Base-by-base conservation (phyloP, 2,113 vertebrate species). In the Nothobranchius kuhntae region DNA sequence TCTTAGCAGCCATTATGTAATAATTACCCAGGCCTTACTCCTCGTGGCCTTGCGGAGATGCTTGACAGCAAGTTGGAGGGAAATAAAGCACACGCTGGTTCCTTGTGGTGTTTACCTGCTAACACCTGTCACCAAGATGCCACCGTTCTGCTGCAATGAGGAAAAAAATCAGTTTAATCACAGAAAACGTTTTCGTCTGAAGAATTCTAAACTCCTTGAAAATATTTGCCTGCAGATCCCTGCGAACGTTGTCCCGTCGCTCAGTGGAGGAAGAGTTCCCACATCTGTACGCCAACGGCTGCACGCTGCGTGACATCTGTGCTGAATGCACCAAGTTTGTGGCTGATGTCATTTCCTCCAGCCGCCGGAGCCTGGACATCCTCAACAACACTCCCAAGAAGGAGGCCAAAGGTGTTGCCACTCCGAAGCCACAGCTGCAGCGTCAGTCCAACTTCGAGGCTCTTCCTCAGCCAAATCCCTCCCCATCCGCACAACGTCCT, bases 251-350 rank as follows among this genome's bases (percentile, higher is more conserved):
- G 0, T 93, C 90, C 59, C 94, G 94, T 73, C 93, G 83, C 65
- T 93, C 93, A 0, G 95, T 98, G 73, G 96, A 99, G 76, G 93
- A 95, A 78, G 96, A 96, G 78, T 99, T 99, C 75, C 96, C 97
- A 0, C 96, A 98, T 82, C 95, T 98, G 65, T 98, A 98, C 1
- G 89, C 95, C 1, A 94, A 96, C 0, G 97, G 96, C 88, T 95
- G 95, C 3, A 80, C 92, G 53, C 92, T 97, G 77, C 95, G 94
- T 4, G 96, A 97, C 0, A 71, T 98, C 74, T 99, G 97, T 69
- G 91, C 89, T 0, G 95, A 98, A 64, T 99, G 97, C 71, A 93
- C 94, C 13, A 91, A 95, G 65, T 99, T 98, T 0, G 94, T 98
- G 3, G 93, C 93, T 0, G 95, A 98, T 0, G 95, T 99, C 12